A percentile compares a stretch with the other conserved stretches of the same genome.
Evolutionary conservation across 2,797 vertebrate genomes (phyloP).

Genomic region (Ctenopoma kingsleyae): DNA sequence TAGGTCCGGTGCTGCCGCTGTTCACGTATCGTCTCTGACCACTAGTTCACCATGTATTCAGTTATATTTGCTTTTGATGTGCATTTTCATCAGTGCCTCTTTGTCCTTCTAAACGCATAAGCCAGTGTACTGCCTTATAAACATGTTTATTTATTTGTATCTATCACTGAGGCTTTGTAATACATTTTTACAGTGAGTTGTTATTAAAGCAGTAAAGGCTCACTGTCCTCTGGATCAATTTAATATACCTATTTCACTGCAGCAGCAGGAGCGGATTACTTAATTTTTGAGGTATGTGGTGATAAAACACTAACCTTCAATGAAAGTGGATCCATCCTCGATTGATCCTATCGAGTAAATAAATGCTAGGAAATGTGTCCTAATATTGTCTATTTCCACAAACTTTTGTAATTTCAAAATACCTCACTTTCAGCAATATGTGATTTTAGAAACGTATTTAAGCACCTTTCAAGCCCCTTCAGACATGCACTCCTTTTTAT

Average conservation of each 20-base stretch:
- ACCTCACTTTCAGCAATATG: conserved; percentile 5
- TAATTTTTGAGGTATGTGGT: conserved; percentile 33
- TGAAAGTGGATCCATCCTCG: conserved; percentile 21
- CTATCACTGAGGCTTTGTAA: conserved; percentile 29
- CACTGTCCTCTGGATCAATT: conserved; percentile 48
- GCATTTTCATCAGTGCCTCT: conserved; percentile 41
- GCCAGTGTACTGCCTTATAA: conserved; percentile 57
- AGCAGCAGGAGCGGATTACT: conserved; percentile 32
- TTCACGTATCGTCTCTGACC: conserved; percentile 46
- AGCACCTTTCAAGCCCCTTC: too few species aligned
- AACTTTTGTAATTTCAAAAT: conserved; percentile 4
- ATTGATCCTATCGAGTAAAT: conserved; percentile 5
- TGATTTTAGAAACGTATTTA: conserved; percentile 1
- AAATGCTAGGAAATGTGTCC: neutral
- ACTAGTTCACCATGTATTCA: conserved; percentile 35
- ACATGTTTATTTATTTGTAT: conserved; percentile 53
- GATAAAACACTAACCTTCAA: conserved; percentile 44
- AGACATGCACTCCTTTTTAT: too few species aligned
- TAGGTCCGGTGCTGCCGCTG: conserved; percentile 7
- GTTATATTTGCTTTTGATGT: conserved; percentile 38
- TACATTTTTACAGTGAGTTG: conserved; percentile 19
- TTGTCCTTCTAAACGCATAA: conserved; percentile 44
- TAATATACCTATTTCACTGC: conserved; percentile 41
- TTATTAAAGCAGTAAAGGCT: conserved; percentile 51
- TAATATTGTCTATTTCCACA: conserved; percentile 2